A percentile compares a stretch with the other conserved stretches of the same genome.
Evolutionary conservation across 2,888 invertebrate species (phyloP).

Genomic region (Drosophila macrothrix): DNA sequence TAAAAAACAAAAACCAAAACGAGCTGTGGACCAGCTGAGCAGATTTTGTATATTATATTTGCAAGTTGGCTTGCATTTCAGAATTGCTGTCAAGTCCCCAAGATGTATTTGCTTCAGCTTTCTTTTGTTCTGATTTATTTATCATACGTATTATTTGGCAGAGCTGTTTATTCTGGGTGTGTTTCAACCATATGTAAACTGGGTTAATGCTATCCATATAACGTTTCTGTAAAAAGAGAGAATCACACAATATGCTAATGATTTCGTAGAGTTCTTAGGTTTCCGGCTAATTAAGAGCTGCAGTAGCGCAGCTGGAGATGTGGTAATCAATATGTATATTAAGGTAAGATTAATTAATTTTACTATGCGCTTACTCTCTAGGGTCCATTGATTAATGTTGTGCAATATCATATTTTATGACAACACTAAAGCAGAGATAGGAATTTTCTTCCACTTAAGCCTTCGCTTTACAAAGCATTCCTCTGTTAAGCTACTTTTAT

Average conservation of each 20-base stretch:
- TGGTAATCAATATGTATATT: conserved; percentile 13
- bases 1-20: conserved; percentile 2
- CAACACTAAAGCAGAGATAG: conserved; percentile 3
- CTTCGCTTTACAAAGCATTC: conserved; percentile 18
- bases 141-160: conserved; percentile 40
- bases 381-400: conserved; percentile 52
- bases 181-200: conserved; percentile 62
- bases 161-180: conserved; percentile 57
- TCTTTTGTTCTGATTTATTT: conserved; percentile 53
- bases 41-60: conserved; percentile 51
- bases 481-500: conserved; percentile 21
- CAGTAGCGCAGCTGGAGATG: conserved; percentile 9
- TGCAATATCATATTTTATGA: conserved; percentile 23
- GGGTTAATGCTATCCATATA: conserved; percentile 68
- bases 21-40: conserved; percentile 36
- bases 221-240: conserved; percentile 46
- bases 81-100: conserved; percentile 15
- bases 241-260: conserved; percentile 62
- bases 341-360: conserved; percentile 26
- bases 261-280: conserved; percentile 30
- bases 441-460: not conserved
- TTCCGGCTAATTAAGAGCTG: conserved; percentile 9
- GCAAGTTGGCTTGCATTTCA: conserved; percentile 54
- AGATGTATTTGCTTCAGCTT: conserved; percentile 51
- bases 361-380: not conserved